Base-by-base conservation (phyloP, 2,888 invertebrate genomes). In the Amiota minor region DNA sequence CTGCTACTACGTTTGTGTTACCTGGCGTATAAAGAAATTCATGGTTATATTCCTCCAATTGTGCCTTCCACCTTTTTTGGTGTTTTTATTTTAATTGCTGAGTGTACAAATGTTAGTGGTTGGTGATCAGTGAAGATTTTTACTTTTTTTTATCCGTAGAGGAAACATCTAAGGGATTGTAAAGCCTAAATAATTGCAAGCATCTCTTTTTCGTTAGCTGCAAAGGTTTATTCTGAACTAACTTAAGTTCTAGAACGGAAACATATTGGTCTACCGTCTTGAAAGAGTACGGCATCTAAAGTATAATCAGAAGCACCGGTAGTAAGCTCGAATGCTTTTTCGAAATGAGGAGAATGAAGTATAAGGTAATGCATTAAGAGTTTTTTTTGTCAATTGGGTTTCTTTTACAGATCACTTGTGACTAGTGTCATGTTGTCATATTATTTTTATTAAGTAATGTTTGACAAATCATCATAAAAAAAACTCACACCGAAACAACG, bases 21-120 rank as follows among this genome's bases (percentile, higher is more conserved):
- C 72, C 75, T 55, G 87, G 88, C 3, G 83, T 80, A 74, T 90
- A 90, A 18, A 81, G 76, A 0, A 90, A 45, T 65, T 75, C 68
- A 16, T 72, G 20, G 46, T 73, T 71, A 47, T 75, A 76, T 45
- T 74, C 73, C 75, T 70, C 72, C n/a, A n/a, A n/a, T n/a, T n/a
- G n/a, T n/a, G n/a, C n/a, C n/a, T n/a, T n/a, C n/a, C n/a, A n/a
- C n/a, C n/a, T n/a, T n/a, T 73, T 23, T 77, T 74, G 12, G 61
- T 59, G 35, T 72, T 73, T 0, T 9, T 70, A n/a, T 75, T 61
- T 61, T 14, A 47, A 18, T 59, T 70, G 49, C 70, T 61, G 11
- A 61, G 61, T 1, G 61, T n/a, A n/a, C 70, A 47, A 61, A 70
- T 6, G 61, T 61, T 8, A 71, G 70, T 23, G 70, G 62, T 53